These are phyloP conservation scores for Saxidomus purpurata DNA, from an alignment of 1,140 invertebrate genomes.

Conservation along the genomic window DNA sequence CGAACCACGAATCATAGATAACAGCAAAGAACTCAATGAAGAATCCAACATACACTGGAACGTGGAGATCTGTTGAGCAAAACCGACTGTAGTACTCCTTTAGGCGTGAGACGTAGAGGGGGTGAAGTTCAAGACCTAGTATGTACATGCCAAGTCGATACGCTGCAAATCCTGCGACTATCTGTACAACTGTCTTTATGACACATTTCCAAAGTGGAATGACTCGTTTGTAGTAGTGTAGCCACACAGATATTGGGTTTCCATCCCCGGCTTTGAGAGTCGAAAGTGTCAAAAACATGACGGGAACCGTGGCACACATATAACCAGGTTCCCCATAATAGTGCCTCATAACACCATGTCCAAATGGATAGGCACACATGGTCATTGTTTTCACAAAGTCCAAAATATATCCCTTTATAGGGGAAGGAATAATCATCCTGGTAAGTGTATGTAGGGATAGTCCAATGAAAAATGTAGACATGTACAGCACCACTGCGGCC, in stretches of 20 bases:
- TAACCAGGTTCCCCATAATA: constrained; percentile 52
- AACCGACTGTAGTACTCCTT: constrained; percentile 35
- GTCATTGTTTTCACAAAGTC: constrained; percentile 59
- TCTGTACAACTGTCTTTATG: constrained; percentile 39
- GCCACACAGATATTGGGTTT: constrained; percentile 53
- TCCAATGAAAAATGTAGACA: constrained; percentile 46
- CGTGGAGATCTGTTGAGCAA: constrained; percentile 46
- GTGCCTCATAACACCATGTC: constrained; percentile 62
- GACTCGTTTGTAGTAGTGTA: constrained; percentile 33
- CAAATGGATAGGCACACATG: constrained; percentile 48
- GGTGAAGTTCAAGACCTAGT: constrained; percentile 40
- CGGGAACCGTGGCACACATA: constrained; percentile 45
- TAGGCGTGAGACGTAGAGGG: constrained; percentile 19
- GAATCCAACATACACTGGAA: constrained; percentile 49
- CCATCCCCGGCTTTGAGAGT: constrained; percentile 30
- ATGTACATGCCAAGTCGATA: constrained; percentile 56
- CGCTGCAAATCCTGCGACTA: constrained; percentile 52
- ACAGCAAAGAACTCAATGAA: constrained; percentile 43
- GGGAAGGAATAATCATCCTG: constrained; percentile 16
- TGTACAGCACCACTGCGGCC: constrained; percentile 43
- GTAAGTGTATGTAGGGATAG: constrained; percentile 23
- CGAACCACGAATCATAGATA: constrained; percentile 49
- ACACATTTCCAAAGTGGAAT: constrained; percentile 55
- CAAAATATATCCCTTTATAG: not conserved
- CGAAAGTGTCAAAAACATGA: not conserved